Evolutionary conservation across 2,888 invertebrate species (phyloP).

Genomic region (Cloeon dipterum): DNA sequence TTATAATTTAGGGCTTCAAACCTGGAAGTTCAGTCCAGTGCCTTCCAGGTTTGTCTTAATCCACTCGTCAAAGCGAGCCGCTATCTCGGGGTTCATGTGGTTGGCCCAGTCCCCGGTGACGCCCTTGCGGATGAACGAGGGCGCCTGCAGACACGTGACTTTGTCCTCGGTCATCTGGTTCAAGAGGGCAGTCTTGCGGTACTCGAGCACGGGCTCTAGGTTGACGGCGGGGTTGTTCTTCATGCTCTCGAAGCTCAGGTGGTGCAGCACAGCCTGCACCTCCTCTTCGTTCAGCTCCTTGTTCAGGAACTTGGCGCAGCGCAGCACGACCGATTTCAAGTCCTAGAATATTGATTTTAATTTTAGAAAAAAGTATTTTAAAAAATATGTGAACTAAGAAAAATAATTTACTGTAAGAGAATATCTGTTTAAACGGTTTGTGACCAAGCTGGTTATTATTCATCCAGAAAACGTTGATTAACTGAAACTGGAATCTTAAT

Average conservation of each 20-base stretch:
- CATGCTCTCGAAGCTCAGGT: constrained; percentile 64
- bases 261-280: constrained; percentile 39
- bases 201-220: constrained; percentile 22
- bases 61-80: constrained; percentile 48
- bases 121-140: constrained; percentile 48
- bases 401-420: too few relatives aligned
- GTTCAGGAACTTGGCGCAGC: constrained; percentile 47
- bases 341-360: constrained; percentile 22
- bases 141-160: constrained; percentile 18
- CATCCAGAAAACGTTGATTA: too few relatives aligned
- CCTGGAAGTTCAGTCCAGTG: constrained; percentile 29
- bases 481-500: too few relatives aligned
- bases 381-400: too few relatives aligned
- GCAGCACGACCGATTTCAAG: constrained; percentile 34
- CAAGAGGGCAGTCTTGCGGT: constrained; percentile 4
- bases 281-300: constrained; percentile 40
- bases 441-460: too few relatives aligned
- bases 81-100: constrained; percentile 48
- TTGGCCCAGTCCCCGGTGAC: constrained; percentile 61
- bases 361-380: too few relatives aligned
- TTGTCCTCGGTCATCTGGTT: constrained; percentile 8
- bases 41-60: constrained; percentile 32
- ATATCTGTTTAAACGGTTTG: too few relatives aligned
- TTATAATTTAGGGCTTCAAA: neutral
- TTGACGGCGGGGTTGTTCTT: constrained; percentile 58